Conservation (phyloP, 1,140 invertebrate genomes). For the Drosophila aff. region DNA sequence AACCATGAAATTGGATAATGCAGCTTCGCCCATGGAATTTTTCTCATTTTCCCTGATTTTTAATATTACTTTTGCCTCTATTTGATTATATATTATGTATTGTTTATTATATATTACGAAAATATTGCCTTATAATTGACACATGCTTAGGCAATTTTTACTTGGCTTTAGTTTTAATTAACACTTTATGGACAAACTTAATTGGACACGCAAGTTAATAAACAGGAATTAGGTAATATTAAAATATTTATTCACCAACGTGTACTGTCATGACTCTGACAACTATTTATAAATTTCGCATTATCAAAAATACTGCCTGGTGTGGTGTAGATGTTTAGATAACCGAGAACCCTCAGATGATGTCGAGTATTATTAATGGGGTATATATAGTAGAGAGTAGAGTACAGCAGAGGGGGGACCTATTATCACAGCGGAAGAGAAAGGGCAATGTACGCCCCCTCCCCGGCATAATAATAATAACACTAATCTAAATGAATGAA, state of each 20-base stretch:
- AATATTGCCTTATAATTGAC: not conserved
- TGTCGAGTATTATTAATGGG: not conserved
- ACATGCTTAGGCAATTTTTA: not conserved
- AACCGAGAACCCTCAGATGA: not conserved
- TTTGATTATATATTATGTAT: not conserved
- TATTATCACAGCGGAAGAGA: constrained; percentile 13
- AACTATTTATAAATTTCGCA: constrained; percentile 1
- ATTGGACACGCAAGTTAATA: constrained; percentile 40
- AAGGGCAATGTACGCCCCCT: constrained; percentile 26
- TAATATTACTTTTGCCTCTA: not conserved
- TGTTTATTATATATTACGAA: not conserved
- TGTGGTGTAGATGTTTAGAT: constrained; percentile 11
- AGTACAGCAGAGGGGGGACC: not conserved
- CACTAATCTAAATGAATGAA: constrained; percentile 34
- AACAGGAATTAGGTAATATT: not conserved
- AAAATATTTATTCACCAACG: not conserved
- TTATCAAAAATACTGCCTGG: constrained; percentile 10
- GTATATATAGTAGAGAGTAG: not conserved
- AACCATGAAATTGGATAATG: constrained; percentile 9
- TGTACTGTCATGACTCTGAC: not conserved
- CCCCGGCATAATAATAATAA: constrained; percentile 12
- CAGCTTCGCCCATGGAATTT: constrained; percentile 1
- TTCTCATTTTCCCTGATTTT: too few species aligned
- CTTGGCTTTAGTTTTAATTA: not conserved
- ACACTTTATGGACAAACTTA: constrained; percentile 30